A percentile compares a stretch with the other conserved stretches of the same genome.
These are phyloP conservation scores for Dynastes hyllus DNA, from an alignment of 2,888 invertebrate species.

Conservation along the genomic window DNA sequence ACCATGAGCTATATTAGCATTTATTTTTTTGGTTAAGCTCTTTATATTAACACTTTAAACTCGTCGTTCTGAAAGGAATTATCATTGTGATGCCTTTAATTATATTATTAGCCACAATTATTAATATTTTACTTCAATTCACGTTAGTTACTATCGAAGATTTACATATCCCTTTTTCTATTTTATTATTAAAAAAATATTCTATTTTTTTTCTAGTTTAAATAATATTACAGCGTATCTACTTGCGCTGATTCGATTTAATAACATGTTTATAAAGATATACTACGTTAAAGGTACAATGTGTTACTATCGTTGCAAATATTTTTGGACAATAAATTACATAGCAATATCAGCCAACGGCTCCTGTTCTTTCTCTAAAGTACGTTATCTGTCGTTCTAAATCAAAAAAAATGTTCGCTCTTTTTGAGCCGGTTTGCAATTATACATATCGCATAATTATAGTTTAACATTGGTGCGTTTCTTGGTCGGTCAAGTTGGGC, in stretches of 20 bases:
- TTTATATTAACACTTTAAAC: too few relatives aligned
- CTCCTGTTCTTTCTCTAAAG: conserved; percentile 15
- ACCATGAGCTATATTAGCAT: too few relatives aligned
- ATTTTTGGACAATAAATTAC: conserved; percentile 15
- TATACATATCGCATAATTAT: conserved; percentile 38
- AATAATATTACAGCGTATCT: not conserved
- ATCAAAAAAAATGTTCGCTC: conserved; percentile 36
- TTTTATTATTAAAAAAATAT: too few relatives aligned
- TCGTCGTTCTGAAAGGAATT: too few relatives aligned
- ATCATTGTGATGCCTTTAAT: too few relatives aligned
- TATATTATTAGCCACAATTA: too few relatives aligned
- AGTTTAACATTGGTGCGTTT: conserved; percentile 25
- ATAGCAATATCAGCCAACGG: not conserved
- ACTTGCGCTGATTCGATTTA: not conserved
- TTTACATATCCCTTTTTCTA: not conserved
- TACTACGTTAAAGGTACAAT: not conserved
- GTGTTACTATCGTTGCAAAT: conserved; percentile 14
- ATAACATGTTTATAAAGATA: too few relatives aligned
- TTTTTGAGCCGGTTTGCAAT: conserved; percentile 41
- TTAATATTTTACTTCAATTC: too few relatives aligned
- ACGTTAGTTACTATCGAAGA: too few relatives aligned
- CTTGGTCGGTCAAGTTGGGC: conserved; percentile 21
- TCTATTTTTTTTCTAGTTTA: not conserved
- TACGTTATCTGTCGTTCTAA: conserved; percentile 29
- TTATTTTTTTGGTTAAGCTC: too few relatives aligned